These are phyloP conservation scores for Crocuta crocuta DNA, from an alignment of 2,113 vertebrate genomes.

Conservation along the genomic window DNA sequence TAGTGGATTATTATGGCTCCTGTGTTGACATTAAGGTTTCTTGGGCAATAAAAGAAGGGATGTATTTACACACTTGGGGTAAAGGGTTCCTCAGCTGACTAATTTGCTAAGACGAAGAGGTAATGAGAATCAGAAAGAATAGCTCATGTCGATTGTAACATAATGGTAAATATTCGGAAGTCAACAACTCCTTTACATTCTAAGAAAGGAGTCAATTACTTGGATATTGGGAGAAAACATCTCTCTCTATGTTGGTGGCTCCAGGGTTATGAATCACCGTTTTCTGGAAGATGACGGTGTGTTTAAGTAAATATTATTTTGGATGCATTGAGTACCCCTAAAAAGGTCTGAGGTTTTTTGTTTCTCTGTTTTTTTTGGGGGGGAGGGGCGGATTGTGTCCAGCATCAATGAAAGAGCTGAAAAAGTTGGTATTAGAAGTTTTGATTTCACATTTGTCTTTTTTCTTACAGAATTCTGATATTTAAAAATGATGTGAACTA, in stretches of 20 bases:
- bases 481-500: background rate
- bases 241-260: background rate
- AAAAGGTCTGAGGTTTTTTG: background rate
- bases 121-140: background rate
- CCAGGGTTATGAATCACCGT: background rate
- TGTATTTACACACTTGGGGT: background rate
- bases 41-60: background rate
- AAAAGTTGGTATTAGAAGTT: background rate
- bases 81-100: background rate
- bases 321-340: background rate
- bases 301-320: background rate
- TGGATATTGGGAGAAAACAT: background rate
- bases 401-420: background rate
- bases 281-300: background rate
- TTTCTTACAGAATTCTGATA: slow-evolving; percentile 14
- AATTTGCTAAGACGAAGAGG: background rate
- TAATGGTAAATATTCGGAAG: background rate
- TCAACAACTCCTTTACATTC: background rate
- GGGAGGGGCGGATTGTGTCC: background rate
- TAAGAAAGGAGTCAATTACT: background rate
- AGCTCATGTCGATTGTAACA: background rate
- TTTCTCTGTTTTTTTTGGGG: background rate
- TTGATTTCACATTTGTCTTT: slow-evolving; percentile 21
- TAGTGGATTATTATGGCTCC: background rate
- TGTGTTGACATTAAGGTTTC: background rate